phyloP scores from a whole-genome alignment of 2,113 vertebrate genomes.

The Siniperca chuatsi region DNA sequence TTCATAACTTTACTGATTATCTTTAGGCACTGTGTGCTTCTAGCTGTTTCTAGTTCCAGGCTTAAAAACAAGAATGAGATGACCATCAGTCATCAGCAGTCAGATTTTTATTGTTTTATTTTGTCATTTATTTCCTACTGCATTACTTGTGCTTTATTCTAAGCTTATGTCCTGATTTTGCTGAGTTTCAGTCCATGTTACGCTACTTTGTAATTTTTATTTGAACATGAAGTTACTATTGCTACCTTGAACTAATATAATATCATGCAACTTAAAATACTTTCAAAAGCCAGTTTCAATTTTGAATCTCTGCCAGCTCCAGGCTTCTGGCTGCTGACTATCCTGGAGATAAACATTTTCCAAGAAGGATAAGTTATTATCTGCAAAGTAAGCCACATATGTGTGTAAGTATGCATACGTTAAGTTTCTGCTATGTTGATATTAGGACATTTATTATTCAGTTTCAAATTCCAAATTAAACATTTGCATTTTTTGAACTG shows the following conservation, averaged over 20 bases:
- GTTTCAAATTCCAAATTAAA: background rate
- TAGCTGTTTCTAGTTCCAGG: background rate
- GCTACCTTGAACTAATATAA: background rate
- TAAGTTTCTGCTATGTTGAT: background rate
- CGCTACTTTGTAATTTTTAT: background rate
- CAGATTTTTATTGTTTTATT: background rate
- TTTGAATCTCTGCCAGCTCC: conserved; percentile 19
- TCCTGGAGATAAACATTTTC: conserved; percentile 24
- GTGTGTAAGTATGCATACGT: background rate
- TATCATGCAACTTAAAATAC: background rate
- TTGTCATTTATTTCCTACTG: background rate
- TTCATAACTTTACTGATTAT: background rate
- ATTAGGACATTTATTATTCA: background rate
- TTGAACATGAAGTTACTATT: background rate
- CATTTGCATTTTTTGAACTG: background rate
- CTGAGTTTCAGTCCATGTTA: background rate
- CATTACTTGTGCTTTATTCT: background rate
- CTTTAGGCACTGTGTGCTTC: background rate
- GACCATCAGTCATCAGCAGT: background rate
- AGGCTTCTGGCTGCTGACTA: conserved; percentile 20
- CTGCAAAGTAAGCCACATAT: background rate
- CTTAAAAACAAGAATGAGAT: conserved; percentile 1
- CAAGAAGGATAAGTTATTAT: conserved; percentile 15
- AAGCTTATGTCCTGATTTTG: background rate
- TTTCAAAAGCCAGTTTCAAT: background rate